Percentiles rank a stretch among this genome's conserved stretches.
Evolutionary conservation across 2,113 vertebrate species (phyloP).

Genomic region (Brachyhypopomus gauderio): DNA sequence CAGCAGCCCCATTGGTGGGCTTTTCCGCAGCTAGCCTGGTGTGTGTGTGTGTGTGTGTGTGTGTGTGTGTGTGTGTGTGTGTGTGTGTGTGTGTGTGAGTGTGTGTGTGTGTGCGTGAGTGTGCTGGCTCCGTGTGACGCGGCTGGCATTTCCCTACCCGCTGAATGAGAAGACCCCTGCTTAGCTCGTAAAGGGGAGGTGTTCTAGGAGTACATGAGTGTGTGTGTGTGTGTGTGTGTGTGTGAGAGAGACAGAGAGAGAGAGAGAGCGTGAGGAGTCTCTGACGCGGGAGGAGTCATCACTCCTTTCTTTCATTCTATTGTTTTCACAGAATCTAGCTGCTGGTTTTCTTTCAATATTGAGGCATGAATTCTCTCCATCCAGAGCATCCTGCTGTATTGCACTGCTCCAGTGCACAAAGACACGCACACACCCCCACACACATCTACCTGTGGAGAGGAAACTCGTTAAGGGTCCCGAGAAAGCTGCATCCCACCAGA

Average conservation of each 20-base stretch:
- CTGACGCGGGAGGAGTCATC: neutral
- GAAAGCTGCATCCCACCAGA: neutral
- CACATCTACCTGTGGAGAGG: conserved; percentile 28
- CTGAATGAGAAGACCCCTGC: conserved; percentile 37
- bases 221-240: conserved; percentile 23
- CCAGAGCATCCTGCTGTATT: conserved; percentile 12
- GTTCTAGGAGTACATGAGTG: neutral
- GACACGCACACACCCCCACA: neutral
- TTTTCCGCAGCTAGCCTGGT: too few species aligned
- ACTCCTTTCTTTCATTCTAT: conserved; percentile 9
- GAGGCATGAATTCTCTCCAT: conserved; percentile 11
- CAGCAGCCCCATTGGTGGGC: too few species aligned
- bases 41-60: too few species aligned
- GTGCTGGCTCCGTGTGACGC: neutral
- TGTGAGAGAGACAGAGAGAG: too few species aligned
- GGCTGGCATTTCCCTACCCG: neutral
- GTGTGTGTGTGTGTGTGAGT: too few species aligned
- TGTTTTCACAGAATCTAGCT: neutral
- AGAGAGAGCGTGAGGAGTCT: conserved; percentile 11
- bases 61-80: too few species aligned
- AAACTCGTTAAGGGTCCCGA: conserved; percentile 13
- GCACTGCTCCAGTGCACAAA: too few species aligned
- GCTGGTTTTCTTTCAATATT: neutral
- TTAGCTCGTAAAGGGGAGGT: neutral
- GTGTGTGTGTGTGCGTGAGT: neutral